Conservation (phyloP, 2,113 vertebrate genomes). For the Steatornis caripensis region DNA sequence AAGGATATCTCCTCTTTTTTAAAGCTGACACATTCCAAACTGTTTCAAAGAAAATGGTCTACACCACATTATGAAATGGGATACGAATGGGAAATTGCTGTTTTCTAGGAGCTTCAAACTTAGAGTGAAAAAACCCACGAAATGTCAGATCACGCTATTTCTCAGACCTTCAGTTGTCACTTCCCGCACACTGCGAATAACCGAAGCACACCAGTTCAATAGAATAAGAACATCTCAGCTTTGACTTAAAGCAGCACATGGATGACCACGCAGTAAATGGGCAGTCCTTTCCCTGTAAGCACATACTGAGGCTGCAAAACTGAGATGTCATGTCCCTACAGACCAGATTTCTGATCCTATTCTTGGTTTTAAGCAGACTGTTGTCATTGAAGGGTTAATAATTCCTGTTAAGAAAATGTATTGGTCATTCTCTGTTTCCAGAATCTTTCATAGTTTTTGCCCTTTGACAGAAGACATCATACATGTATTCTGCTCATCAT, state of each 20-base stretch:
- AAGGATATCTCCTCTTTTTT: background rate
- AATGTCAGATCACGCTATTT: background rate
- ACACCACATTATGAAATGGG: background rate
- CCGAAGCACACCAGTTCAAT: background rate
- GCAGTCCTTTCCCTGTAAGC: background rate
- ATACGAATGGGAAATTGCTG: background rate
- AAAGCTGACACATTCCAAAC: background rate
- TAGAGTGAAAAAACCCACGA: background rate
- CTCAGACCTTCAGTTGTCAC: background rate
- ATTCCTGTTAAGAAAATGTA: background rate
- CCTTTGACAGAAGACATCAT: background rate
- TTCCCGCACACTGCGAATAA: background rate
- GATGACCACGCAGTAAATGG: background rate
- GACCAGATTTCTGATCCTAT: background rate
- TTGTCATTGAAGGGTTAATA: background rate
- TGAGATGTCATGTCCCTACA: background rate
- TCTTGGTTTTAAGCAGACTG: background rate
- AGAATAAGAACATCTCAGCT: background rate
- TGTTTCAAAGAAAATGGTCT: background rate
- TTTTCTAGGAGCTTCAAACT: background rate
- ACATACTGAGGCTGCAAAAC: background rate
- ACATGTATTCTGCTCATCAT: background rate
- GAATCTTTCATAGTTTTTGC: background rate
- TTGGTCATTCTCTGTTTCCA: background rate
- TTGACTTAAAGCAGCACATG: background rate